Evolutionary conservation across 2,113 vertebrate species (phyloP).

Genomic region (Crotalus horridus): DNA sequence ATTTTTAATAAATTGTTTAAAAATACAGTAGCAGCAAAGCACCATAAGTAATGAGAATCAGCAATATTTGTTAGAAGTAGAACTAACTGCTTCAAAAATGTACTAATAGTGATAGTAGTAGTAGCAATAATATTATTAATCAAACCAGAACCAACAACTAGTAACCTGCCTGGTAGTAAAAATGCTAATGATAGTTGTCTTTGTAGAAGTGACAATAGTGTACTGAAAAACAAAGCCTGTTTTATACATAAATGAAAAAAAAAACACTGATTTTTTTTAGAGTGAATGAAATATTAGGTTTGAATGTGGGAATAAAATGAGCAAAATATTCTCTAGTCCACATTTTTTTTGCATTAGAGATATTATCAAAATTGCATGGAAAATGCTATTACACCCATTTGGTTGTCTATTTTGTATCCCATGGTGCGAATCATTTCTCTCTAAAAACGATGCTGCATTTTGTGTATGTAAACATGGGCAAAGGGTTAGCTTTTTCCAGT

Average conservation of each 20-base stretch:
- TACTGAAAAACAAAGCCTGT: neutral
- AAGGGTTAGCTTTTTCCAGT: neutral
- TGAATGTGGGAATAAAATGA: slow-evolving; percentile 1
- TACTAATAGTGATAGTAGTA: neutral
- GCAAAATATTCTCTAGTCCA: slow-evolving; percentile 41
- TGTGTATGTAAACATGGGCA: neutral
- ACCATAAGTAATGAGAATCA: neutral
- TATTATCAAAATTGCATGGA: slow-evolving; percentile 44
- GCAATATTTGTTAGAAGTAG: too few relatives aligned
- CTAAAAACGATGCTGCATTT: slow-evolving; percentile 31
- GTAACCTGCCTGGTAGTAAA: neutral
- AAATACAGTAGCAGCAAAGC: neutral
- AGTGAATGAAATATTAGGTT: neutral
- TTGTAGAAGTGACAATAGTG: neutral
- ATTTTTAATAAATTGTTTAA: neutral
- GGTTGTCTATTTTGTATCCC: slow-evolving; percentile 36
- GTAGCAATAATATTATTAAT: neutral
- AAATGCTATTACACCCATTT: slow-evolving; percentile 46
- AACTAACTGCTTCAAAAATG: too few relatives aligned
- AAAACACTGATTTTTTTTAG: neutral
- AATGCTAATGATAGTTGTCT: neutral
- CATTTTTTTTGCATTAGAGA: slow-evolving; percentile 47
- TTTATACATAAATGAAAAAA: neutral
- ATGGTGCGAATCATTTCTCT: slow-evolving; percentile 48
- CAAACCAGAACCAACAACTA: neutral